Base-by-base conservation (phyloP, 1,140 invertebrate genomes). In the Drosophila lacertosa region DNA sequence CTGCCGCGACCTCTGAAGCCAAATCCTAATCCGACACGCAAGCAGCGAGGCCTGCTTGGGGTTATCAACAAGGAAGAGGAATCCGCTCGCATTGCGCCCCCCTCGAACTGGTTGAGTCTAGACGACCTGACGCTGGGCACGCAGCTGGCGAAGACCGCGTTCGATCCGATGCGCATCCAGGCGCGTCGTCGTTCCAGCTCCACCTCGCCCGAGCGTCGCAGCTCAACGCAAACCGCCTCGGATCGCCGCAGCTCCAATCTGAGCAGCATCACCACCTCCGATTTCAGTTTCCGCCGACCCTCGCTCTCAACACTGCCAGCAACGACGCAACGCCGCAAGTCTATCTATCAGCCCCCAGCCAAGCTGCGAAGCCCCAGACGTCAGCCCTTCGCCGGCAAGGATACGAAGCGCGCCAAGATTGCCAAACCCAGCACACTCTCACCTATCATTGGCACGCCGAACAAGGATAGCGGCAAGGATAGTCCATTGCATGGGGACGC, bases 401-500 rank as follows among this genome's bases (percentile, higher is more conserved):
- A 84, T 24, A 16, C 44, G 2, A 74, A 66, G 24, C 79, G 81
- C 3, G 64, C 58, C 5, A 86, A 90, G 65, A 75, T 91, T 40
- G 84, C 74, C 39, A 91, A 91, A 42, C 90, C 90, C 5, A 84
- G 71, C 13, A 91, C 88, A 0, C 51, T 91, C 20, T 91, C 91
- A 1, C 91, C 91, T 0, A 91, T 91, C 4, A 89, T 91, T 60
- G 91, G 91, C 0, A 91, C 91, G 0, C 91, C 91, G 1, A 91
- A 91, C 48, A 91, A 91, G 71, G 91, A 91, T 4, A 81, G 77
- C 24, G 89, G 84, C 29, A 63, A 74, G 0, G 88, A 89, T 9
- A 90, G 89, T 76, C 86, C 89, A 4, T 42, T 73, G 6, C 82
- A 88, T 47, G 71, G 75, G 3, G 33, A 48, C 63, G 63, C 53